These are phyloP conservation scores for Anableps anableps DNA, from an alignment of 2,797 vertebrate species.

Conservation along the genomic window DNA sequence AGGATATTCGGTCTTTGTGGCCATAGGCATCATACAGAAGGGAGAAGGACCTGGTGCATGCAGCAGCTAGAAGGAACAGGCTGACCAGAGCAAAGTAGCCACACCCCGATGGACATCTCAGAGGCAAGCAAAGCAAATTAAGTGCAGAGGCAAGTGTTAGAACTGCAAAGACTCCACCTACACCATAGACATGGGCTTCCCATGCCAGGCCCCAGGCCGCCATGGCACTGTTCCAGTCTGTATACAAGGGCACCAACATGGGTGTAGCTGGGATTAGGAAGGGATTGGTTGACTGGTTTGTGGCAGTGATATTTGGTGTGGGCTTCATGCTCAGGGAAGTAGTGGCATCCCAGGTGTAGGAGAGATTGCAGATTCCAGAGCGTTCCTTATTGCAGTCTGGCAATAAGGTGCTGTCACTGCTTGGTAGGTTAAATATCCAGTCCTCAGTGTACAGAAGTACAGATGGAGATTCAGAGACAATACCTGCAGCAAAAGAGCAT, in stretches of 20 bases:
- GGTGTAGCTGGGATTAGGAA: slow-evolving; percentile 72
- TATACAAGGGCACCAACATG: slow-evolving; percentile 85
- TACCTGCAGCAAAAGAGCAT: slow-evolving; percentile 30
- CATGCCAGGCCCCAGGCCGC: slow-evolving; percentile 90
- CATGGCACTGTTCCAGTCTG: slow-evolving; percentile 90
- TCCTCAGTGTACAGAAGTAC: slow-evolving; percentile 57
- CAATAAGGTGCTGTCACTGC: slow-evolving; percentile 56
- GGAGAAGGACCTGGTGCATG: slow-evolving; percentile 84
- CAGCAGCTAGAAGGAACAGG: slow-evolving; percentile 84
- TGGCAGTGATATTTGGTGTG: slow-evolving; percentile 61
- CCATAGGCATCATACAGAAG: slow-evolving; percentile 90
- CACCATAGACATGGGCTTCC: slow-evolving; percentile 90
- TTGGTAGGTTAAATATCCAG: slow-evolving; percentile 60
- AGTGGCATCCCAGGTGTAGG: slow-evolving; percentile 63
- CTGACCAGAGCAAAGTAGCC: slow-evolving; percentile 85
- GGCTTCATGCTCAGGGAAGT: slow-evolving; percentile 46
- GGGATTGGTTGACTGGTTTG: slow-evolving; percentile 69
- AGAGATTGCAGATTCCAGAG: slow-evolving; percentile 78
- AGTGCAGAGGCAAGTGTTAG: slow-evolving; percentile 84
- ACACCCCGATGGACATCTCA: slow-evolving; percentile 85
- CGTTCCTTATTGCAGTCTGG: slow-evolving; percentile 82
- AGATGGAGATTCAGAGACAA: slow-evolving; percentile 15
- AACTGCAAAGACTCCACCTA: slow-evolving; percentile 84
- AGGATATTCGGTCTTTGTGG: slow-evolving; percentile 82
- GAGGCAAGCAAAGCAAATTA: slow-evolving; percentile 84